Base-by-base conservation (phyloP, 2,113 vertebrate genomes). In the Polypterus bichir region DNA sequence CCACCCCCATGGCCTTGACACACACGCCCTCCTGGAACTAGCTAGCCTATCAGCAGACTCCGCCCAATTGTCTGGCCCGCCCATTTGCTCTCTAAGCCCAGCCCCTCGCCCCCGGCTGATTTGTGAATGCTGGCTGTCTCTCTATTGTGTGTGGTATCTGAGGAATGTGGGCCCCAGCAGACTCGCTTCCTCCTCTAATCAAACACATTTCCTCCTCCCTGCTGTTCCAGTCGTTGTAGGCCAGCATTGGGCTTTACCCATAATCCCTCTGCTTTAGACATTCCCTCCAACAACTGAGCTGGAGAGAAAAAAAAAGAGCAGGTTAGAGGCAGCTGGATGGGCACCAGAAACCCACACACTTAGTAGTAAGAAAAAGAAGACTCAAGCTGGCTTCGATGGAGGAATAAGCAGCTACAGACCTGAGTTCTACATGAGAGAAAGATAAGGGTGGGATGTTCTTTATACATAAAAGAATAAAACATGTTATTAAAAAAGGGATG, bases 141-240 rank as follows among this genome's bases (percentile, higher is more conserved):
- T 62, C 65, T 66, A 66, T 66, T 66, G 65, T 66, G 65, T 66
- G 65, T 66, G 65, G 65, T 61, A 66, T 66, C 65, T 66, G 56
- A 59, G 65, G 65, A 66, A 66, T 66, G 65, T n/a, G 61, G 65
- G 65, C 65, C 65, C 65, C 65, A 66, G 65, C 61, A 66, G 61
- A 66, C 65, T 56, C 49, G 60, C 60, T 66, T 66, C 65, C 65
- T 66, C 65, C 56, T 66, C 54, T 66, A 66, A 66, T 66, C 65
- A 66, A 66, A 66, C 65, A 66, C 65, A 66, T 66, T 66, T 66
- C 65, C 65, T 66, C 65, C 65, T 66, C 61, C 65, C 65, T 51
- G 56, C 64, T 62, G 64, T 51, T 62, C 65, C 44, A 48, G 27
- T 11, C 9, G 27, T 44, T 44, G 48, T 49, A 53, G 60, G 60